Evolutionary conservation across 2,797 vertebrate genomes (phyloP), one percentile per base, ranked within the genome.

Genomic region (Sebastiscus tertius): DNA sequence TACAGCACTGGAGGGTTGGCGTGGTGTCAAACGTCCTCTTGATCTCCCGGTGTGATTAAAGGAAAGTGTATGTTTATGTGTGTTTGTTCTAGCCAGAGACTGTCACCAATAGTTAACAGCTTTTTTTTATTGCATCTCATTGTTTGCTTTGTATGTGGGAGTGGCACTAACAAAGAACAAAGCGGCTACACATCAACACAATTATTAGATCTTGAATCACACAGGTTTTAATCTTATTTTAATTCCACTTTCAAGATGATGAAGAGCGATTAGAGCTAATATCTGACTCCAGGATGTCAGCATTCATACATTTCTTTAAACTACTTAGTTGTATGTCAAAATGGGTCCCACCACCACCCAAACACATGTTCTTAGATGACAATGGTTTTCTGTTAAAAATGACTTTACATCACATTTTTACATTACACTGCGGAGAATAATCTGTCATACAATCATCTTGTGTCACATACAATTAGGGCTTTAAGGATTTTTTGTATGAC

Each of bases 111-210:
- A 66, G 46, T 82, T 80, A 52, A 77, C 71, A 63, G 54, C 61
- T 88, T 81, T 42, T 81, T 42, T 77, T 82, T 77, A 82, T 83
- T 75, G 46, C 61, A 20, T 70, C 42, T 72, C 70, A 49, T 64
- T 87, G 80, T 86, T 89, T 77, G 68, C 75, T 73, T 33, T 72
- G 67, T 46, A 18, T 31, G 55, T 42, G 34, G 73, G 72, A 89
- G 81, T 63, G 72, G 46, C 73, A 22, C 33, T 29, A 31, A 66
- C 54, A 24, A 26, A 16, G 56, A 52, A 73, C 70, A 60, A 64
- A 74, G 10, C 61, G 61, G 65, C 33, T 63, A 39, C 36, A 52
- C 65, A n/a, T 76, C 60, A 34, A 20, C 55, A n/a, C 52, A 46
- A 60, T 55, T 46, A 75, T 54, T 46, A 52, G 6, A 75, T 34